These are phyloP conservation scores for Ophion ventricosus DNA, from an alignment of 2,888 invertebrate species.

Conservation along the genomic window DNA sequence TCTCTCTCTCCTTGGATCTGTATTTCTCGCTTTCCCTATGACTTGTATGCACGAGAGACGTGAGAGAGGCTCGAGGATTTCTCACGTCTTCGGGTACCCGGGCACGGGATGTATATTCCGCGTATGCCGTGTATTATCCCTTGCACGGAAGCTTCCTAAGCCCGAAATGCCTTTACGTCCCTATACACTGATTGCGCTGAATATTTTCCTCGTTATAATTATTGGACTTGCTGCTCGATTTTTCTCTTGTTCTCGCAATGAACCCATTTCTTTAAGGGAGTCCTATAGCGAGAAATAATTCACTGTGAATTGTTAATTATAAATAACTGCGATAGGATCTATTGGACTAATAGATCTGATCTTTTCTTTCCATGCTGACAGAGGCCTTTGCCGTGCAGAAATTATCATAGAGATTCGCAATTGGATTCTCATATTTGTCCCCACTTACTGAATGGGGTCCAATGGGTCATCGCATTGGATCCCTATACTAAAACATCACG, in stretches of 20 bases:
- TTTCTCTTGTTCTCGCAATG: not conserved
- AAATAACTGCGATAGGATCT: no score
- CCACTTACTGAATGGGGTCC: no score
- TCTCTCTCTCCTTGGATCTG: conserved; percentile 21
- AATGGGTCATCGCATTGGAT: no score
- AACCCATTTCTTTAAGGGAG: not conserved
- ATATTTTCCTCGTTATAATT: conserved; percentile 20
- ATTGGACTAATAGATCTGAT: no score
- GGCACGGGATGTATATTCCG: conserved; percentile 48
- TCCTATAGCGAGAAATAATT: not conserved
- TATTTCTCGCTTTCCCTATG: conserved; percentile 22
- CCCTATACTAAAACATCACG: no score
- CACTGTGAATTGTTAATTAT: no score
- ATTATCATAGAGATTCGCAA: no score
- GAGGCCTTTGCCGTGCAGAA: no score
- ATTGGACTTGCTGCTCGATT: not conserved
- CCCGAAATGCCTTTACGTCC: conserved; percentile 49
- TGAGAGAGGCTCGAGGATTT: conserved; percentile 48
- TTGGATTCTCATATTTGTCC: no score
- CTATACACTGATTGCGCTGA: conserved; percentile 2
- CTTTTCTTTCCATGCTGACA: no score
- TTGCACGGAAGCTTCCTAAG: conserved; percentile 55
- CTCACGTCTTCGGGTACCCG: conserved; percentile 54
- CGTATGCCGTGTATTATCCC: conserved; percentile 30
- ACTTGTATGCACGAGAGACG: conserved; percentile 48